These are phyloP conservation scores for Leptura quadrifasciata DNA, from an alignment of 2,888 invertebrate genomes.

Conservation along the genomic window DNA sequence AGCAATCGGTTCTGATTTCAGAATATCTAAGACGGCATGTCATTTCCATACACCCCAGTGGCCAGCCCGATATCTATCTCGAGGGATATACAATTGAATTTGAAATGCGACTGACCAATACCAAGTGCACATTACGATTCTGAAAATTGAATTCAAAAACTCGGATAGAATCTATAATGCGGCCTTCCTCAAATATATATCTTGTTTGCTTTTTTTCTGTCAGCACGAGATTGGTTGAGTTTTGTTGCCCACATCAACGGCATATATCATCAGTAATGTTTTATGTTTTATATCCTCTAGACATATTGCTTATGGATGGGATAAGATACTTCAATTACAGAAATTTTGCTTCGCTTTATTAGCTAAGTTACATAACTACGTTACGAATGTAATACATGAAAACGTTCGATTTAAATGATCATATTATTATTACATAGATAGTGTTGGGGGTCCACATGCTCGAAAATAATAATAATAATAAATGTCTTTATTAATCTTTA, in stretches of 20 bases:
- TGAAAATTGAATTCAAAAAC: constrained; percentile 75
- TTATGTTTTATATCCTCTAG: constrained; percentile 26
- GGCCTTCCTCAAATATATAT: constrained; percentile 62
- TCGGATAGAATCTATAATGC: constrained; percentile 74
- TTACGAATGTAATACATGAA: too few species aligned
- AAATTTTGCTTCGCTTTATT: neutral
- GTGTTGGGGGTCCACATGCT: too few species aligned
- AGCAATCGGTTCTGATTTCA: constrained; percentile 72
- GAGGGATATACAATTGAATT: constrained; percentile 74
- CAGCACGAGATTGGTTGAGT: constrained; percentile 47
- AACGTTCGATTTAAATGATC: neutral
- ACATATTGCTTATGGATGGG: constrained; percentile 18
- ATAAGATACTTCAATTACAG: neutral
- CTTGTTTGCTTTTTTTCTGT: constrained; percentile 52
- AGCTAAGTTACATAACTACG: neutral
- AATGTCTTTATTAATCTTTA: too few species aligned
- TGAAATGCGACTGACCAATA: constrained; percentile 74
- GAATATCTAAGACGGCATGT: constrained; percentile 71
- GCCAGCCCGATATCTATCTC: constrained; percentile 72
- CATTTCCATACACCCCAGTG: constrained; percentile 72
- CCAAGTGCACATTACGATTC: constrained; percentile 72
- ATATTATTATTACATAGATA: too few species aligned
- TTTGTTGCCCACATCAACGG: constrained; percentile 32
- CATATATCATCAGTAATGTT: constrained; percentile 31
- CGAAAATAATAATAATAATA: too few species aligned